phyloP scores from a whole-genome alignment of 2,113 vertebrate species.

The Sinosuthora webbiana region DNA sequence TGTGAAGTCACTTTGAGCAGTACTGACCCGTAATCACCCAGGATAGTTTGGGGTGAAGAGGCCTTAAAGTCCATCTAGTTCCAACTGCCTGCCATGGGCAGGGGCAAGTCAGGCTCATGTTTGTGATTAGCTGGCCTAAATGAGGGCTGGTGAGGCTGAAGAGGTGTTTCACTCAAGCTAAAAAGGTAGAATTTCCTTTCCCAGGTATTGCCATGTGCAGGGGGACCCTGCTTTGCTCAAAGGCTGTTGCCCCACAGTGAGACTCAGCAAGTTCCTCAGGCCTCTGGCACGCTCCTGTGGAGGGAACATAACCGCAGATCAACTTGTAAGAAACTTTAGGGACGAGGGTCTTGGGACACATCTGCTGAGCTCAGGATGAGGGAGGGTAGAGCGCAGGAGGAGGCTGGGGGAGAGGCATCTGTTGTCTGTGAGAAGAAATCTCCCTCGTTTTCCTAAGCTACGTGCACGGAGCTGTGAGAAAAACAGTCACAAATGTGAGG shows the following conservation, averaged over 20 bases:
- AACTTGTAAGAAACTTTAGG: neutral
- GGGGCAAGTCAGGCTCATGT: neutral
- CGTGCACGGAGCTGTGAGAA: neutral
- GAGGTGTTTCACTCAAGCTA: neutral
- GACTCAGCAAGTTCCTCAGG: neutral
- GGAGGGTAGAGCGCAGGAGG: neutral
- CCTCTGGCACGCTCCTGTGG: neutral
- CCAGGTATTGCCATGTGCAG: rapidly evolving
- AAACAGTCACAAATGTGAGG: neutral
- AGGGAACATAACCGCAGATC: neutral
- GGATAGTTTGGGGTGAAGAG: neutral
- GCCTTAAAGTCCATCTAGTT: neutral
- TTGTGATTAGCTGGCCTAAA: neutral
- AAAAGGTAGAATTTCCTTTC: neutral
- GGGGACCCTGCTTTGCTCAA: neutral
- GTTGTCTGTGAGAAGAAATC: neutral
- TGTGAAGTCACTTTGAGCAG: neutral
- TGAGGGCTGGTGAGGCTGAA: neutral
- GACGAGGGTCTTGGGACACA: neutral
- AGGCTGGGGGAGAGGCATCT: neutral
- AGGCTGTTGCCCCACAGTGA: neutral
- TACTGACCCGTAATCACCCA: neutral
- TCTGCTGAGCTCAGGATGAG: neutral
- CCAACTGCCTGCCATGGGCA: neutral
- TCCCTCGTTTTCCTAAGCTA: neutral